These are phyloP conservation scores for Allygus modestus DNA, from an alignment of 2,888 invertebrate genomes.

Conservation along the genomic window DNA sequence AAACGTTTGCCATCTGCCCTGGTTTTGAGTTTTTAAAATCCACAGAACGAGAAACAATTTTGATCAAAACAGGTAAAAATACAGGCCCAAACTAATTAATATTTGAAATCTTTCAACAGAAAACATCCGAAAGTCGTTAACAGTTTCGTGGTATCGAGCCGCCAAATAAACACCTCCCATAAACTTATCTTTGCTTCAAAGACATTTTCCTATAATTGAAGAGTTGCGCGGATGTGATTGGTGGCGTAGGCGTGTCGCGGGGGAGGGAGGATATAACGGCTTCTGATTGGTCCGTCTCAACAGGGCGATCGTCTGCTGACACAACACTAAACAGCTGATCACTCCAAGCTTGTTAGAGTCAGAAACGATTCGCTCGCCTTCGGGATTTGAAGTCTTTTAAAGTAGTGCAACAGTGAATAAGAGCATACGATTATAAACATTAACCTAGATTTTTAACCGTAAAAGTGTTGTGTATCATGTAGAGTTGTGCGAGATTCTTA, in stretches of 20 bases:
- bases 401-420: too few species aligned
- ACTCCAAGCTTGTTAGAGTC: neutral
- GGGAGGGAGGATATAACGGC: constrained; percentile 7
- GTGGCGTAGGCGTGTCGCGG: neutral
- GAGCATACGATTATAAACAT: too few species aligned
- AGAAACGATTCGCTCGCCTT: neutral
- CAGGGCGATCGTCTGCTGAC: constrained; percentile 27
- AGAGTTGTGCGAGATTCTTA: too few species aligned
- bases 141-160: neutral
- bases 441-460: too few species aligned
- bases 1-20: too few species aligned
- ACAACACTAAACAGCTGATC: constrained; percentile 42
- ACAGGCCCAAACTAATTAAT: too few species aligned
- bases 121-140: constrained; percentile 31
- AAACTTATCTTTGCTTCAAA: constrained; percentile 43
- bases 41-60: too few species aligned
- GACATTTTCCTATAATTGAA: constrained; percentile 42
- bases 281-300: constrained; percentile 21
- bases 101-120: neutral
- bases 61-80: too few species aligned
- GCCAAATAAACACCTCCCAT: constrained; percentile 14
- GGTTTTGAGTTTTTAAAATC: too few species aligned
- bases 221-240: constrained; percentile 18
- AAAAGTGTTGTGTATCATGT: too few species aligned
- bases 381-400: neutral